These are phyloP conservation scores for Hydrophis major DNA, from an alignment of 2,797 vertebrate species.

Conservation along the genomic window DNA sequence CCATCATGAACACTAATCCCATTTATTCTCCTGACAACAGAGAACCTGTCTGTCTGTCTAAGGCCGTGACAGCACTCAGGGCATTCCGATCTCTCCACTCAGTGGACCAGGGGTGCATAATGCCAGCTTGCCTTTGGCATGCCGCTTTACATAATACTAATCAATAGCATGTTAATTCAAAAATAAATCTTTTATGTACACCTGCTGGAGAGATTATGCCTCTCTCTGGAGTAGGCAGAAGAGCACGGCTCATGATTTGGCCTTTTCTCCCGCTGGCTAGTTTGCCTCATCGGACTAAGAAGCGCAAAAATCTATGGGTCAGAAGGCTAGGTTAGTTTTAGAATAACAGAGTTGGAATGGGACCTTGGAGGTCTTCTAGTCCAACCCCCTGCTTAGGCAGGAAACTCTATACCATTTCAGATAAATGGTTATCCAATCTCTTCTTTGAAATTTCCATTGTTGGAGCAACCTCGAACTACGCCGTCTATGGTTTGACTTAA, in stretches of 20 bases:
- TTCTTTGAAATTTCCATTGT: too few relatives aligned
- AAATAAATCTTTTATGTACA: conserved; percentile 20
- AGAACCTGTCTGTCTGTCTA: not conserved
- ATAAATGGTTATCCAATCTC: too few relatives aligned
- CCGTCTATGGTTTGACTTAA: too few relatives aligned
- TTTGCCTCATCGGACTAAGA: conserved; percentile 15
- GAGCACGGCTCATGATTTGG: not conserved
- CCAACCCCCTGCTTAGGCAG: too few relatives aligned
- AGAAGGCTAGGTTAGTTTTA: not conserved
- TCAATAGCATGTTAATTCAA: not conserved
- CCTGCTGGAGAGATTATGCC: conserved; percentile 30
- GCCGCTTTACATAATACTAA: conserved; percentile 11
- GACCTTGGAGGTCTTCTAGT: too few relatives aligned
- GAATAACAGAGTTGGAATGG: too few relatives aligned
- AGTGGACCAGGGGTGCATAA: not conserved
- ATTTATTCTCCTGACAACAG: conserved; percentile 34
- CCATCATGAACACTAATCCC: conserved; percentile 25
- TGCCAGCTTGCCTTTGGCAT: not conserved
- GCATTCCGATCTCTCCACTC: conserved; percentile 22
- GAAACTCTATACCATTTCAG: too few relatives aligned
- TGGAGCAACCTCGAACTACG: too few relatives aligned
- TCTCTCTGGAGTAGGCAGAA: conserved; percentile 12
- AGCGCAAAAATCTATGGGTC: conserved; percentile 7
- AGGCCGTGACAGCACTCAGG: not conserved
- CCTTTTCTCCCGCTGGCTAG: not conserved